Evolutionary conservation across 2,888 invertebrate genomes (phyloP).

Genomic region (Zelleria hepariella): DNA sequence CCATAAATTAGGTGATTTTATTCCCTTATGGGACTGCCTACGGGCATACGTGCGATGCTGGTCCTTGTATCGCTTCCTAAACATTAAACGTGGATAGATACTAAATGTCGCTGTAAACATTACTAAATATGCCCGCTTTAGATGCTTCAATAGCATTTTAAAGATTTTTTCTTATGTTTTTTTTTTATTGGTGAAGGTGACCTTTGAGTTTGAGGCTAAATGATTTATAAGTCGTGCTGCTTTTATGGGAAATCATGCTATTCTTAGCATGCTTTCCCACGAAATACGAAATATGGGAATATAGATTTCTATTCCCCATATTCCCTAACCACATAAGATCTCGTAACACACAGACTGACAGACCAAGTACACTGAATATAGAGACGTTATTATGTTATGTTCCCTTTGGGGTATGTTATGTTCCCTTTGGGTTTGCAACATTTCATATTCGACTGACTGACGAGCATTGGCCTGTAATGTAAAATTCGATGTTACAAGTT

Average conservation of each 20-base stretch:
- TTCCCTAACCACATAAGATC: too few species aligned
- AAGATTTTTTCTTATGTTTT: conserved; percentile 20
- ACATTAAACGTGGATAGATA: conserved; percentile 56
- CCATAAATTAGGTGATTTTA: conserved; percentile 62
- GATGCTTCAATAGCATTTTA: conserved; percentile 47
- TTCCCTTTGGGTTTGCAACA: too few species aligned
- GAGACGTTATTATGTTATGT: too few species aligned
- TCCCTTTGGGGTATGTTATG: too few species aligned
- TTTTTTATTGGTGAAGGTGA: conserved; percentile 1
- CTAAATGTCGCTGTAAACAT: conserved; percentile 62
- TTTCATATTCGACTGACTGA: too few species aligned
- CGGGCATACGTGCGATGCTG: conserved; percentile 31
- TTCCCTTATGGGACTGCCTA: conserved; percentile 41
- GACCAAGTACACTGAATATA: too few species aligned
- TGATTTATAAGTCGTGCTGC: not conserved
- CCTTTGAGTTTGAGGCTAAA: not conserved
- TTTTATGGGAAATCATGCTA: too few species aligned
- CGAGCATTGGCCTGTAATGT: too few species aligned
- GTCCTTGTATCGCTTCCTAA: conserved; percentile 52
- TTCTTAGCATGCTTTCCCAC: too few species aligned
- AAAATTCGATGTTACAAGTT: not conserved
- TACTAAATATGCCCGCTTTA: conserved; percentile 51
- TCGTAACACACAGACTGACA: too few species aligned
- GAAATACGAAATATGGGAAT: too few species aligned
- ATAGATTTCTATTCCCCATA: too few species aligned